phyloP scores from a whole-genome alignment of 2,888 invertebrate species.

The Lochmaea capreae region DNA sequence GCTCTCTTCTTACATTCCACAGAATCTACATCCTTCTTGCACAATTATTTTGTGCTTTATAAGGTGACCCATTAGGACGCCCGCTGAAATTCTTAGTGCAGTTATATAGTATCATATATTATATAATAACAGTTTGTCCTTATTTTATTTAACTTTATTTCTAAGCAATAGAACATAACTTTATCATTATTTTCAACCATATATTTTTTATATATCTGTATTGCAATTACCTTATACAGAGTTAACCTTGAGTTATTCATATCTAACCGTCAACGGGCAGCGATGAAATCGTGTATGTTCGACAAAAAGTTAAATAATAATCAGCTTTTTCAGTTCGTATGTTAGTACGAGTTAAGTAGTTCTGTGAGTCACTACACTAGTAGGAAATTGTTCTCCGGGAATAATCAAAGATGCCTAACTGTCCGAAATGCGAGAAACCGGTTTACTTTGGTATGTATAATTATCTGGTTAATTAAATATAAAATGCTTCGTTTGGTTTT shows the following conservation, averaged over 20 bases:
- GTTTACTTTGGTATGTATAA: conserved; percentile 70
- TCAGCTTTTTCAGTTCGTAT: neutral
- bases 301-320: conserved; percentile 14
- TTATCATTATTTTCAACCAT: neutral
- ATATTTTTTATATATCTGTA: neutral
- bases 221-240: neutral
- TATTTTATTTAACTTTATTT: too few relatives aligned
- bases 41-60: too few relatives aligned
- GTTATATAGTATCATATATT: too few relatives aligned
- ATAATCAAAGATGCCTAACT: conserved; percentile 67
- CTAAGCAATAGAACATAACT: too few relatives aligned
- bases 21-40: too few relatives aligned
- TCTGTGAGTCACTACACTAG: conserved; percentile 3
- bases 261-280: neutral
- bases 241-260: conserved; percentile 6
- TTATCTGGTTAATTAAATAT: neutral
- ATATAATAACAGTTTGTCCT: too few relatives aligned
- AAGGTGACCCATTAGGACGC: too few relatives aligned
- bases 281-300: conserved; percentile 22
- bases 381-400: neutral
- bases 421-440: conserved; percentile 72
- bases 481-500: neutral
- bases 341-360: conserved; percentile 10
- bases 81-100: too few relatives aligned
- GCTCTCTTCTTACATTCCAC: too few relatives aligned